A percentile compares a stretch with the other conserved stretches of the same genome.
Evolutionary conservation across 2,797 vertebrate species (phyloP).

Genomic region (Acanthurus tractus): DNA sequence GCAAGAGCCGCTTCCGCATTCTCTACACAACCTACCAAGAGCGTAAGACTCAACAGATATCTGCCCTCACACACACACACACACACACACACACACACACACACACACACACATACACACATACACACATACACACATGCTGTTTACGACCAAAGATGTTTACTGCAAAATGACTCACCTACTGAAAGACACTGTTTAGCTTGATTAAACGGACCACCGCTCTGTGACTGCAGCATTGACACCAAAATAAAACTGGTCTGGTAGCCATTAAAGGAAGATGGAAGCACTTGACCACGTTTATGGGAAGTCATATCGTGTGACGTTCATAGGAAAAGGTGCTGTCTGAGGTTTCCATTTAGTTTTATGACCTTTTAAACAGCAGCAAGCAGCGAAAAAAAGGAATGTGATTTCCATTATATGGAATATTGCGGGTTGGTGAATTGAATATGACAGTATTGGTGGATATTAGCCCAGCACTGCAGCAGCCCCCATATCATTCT

Average conservation of each 20-base stretch:
- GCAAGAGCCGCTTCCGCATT: conserved; percentile 95
- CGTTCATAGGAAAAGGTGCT: conserved; percentile 34
- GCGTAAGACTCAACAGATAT: conserved; percentile 87
- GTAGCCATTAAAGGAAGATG: conserved; percentile 38
- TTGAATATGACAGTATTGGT: conserved; percentile 29
- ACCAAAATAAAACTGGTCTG: conserved; percentile 48
- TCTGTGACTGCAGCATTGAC: conserved; percentile 9
- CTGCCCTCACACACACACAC: not conserved
- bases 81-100: not conserved
- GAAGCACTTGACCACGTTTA: conserved; percentile 50
- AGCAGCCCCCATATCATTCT: not conserved
- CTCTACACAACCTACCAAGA: conserved; percentile 99
- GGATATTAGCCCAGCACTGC: conserved; percentile 35
- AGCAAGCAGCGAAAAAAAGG: conserved; percentile 39
- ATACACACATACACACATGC: not conserved
- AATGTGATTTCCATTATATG: conserved; percentile 48
- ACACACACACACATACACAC: too few relatives aligned
- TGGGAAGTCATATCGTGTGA: conserved; percentile 14
- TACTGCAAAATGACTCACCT: conserved; percentile 22
- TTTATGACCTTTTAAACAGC: conserved; percentile 67
- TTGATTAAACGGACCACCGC: conserved; percentile 12
- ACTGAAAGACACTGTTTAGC: conserved; percentile 23
- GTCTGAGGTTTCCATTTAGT: conserved; percentile 65
- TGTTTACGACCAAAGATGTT: not conserved
- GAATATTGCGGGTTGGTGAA: conserved; percentile 39